A percentile compares a stretch with the other conserved stretches of the same genome.
Evolutionary conservation across 2,113 vertebrate species (phyloP).

Genomic region (Tauraco erythrolophus): DNA sequence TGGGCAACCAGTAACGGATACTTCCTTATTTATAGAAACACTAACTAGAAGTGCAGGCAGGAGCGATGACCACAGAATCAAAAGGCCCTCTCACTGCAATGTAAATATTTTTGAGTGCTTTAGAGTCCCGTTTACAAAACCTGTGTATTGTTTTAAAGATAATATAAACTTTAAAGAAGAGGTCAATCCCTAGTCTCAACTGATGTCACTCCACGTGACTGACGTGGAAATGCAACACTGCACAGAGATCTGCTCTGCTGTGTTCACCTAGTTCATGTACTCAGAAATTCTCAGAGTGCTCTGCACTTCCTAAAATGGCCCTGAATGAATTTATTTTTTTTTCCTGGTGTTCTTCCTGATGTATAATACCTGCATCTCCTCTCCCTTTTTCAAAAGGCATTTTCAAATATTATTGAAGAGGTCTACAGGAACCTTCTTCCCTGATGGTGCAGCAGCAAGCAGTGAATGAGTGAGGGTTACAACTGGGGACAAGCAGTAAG

Average conservation of each 20-base stretch:
- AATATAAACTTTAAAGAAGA: not conserved
- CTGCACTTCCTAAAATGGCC: not conserved
- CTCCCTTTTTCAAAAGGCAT: not conserved
- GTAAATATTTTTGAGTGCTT: not conserved
- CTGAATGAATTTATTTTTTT: not conserved
- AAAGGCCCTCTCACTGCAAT: not conserved
- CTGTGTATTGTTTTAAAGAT: not conserved
- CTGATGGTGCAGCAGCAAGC: not conserved
- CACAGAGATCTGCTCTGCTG: fast-evolving
- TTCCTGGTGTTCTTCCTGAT: not conserved
- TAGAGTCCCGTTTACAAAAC: not conserved
- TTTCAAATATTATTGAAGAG: not conserved
- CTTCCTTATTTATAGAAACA: not conserved
- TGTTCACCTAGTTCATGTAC: not conserved
- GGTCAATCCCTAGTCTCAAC: not conserved
- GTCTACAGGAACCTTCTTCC: not conserved
- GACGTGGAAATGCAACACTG: not conserved
- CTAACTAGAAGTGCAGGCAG: not conserved
- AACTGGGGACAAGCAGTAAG: not conserved
- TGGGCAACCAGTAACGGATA: not conserved
- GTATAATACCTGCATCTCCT: not conserved
- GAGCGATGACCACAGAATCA: not conserved
- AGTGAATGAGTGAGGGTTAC: not conserved
- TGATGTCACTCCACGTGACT: not conserved
- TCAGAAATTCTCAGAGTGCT: not conserved